Conservation (phyloP, 2,113 vertebrate species). For the Pelmatolapia mariae region DNA sequence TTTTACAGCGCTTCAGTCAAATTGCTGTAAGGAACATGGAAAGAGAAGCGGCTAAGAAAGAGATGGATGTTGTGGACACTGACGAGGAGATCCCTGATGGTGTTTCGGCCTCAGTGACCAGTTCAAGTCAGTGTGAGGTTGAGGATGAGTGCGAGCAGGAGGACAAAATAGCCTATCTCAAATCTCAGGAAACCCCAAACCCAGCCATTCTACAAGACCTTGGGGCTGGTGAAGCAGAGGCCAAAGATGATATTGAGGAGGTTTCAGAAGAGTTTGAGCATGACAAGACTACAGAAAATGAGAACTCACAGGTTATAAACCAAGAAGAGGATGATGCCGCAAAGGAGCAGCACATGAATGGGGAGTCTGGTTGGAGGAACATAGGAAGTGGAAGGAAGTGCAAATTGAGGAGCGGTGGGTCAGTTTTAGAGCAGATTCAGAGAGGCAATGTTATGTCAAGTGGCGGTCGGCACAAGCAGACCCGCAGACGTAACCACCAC, state of each 20-base stretch:
- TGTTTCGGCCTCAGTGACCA: not conserved
- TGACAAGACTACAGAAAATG: not conserved
- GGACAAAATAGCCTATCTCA: not conserved
- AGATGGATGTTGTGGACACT: conserved; percentile 39
- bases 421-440: conserved; percentile 54
- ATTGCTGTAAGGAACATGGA: conserved; percentile 47
- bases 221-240: conserved; percentile 26
- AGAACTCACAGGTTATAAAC: conserved; percentile 25
- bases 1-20: not conserved
- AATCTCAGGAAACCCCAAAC: conserved; percentile 45
- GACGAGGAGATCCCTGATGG: conserved; percentile 39
- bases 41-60: conserved; percentile 39
- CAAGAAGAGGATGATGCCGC: conserved; percentile 60
- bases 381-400: conserved; percentile 53
- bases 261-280: conserved; percentile 33
- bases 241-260: conserved; percentile 41
- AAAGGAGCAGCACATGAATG: conserved; percentile 57
- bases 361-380: conserved; percentile 60
- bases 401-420: conserved; percentile 51
- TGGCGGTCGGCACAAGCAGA: conserved; percentile 72
- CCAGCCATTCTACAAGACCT: conserved; percentile 15
- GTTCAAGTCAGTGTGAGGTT: not conserved
- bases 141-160: conserved; percentile 14
- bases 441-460: conserved; percentile 58
- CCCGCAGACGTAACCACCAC: conserved; percentile 77